Percentiles rank a stretch among this genome's conserved stretches.
phyloP scores from a whole-genome alignment of 2,797 vertebrate species.

The Eulemur mongoz region DNA sequence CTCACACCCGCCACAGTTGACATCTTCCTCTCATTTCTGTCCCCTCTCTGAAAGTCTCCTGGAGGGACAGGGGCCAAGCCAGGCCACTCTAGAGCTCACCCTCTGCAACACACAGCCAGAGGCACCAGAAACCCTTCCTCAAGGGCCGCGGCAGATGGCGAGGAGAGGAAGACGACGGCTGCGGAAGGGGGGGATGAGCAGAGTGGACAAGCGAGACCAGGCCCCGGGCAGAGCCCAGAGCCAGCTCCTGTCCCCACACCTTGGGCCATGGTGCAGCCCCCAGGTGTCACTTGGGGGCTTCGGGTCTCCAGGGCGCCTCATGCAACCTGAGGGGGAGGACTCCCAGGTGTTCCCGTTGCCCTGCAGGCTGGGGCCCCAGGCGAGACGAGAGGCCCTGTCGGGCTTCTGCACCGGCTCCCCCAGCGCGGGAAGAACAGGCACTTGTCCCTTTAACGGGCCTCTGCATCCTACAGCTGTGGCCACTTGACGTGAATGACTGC shows the following conservation, averaged over 20 bases:
- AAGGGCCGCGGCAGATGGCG: neutral
- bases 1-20: fast-evolving
- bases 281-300: neutral
- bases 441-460: neutral
- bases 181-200: neutral
- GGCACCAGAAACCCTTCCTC: neutral
- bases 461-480: neutral
- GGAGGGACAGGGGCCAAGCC: neutral
- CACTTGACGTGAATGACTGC: neutral
- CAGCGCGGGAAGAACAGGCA: fast-evolving
- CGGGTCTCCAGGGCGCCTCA: neutral
- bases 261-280: neutral
- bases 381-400: neutral
- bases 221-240: neutral
- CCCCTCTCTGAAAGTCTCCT: neutral
- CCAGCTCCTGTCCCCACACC: neutral
- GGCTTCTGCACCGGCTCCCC: neutral
- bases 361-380: neutral
- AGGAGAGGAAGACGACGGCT: neutral
- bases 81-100: neutral
- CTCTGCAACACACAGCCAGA: neutral
- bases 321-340: neutral
- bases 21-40: neutral
- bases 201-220: too few species aligned
- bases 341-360: neutral